Conservation (phyloP, 2,797 vertebrate species). For the Takifugu ocellatus region DNA sequence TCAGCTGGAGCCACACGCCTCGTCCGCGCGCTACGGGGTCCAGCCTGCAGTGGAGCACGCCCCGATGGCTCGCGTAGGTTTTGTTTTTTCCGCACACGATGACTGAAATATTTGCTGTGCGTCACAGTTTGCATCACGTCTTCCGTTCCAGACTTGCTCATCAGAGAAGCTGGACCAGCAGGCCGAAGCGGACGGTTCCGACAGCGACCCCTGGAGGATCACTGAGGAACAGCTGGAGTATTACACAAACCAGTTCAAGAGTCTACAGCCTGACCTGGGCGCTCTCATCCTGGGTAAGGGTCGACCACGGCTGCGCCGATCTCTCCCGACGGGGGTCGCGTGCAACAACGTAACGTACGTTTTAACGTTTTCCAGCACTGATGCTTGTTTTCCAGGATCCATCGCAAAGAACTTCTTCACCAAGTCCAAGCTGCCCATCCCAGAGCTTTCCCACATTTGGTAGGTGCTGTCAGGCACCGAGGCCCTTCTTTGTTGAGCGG, state of each 20-base stretch:
- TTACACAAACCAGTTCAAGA: constrained; percentile 91
- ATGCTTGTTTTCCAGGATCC: constrained; percentile 77
- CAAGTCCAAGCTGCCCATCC: constrained; percentile 94
- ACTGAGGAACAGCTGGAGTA: constrained; percentile 94
- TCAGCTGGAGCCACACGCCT: constrained; percentile 74
- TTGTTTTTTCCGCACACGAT: no score
- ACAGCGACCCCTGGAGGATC: constrained; percentile 93
- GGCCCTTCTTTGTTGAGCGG: constrained; percentile 9
- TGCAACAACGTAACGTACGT: not conserved
- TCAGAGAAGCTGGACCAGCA: constrained; percentile 79
- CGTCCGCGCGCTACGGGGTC: constrained; percentile 74
- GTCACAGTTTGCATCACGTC: not conserved
- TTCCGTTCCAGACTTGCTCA: constrained; percentile 73
- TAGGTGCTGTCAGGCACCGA: constrained; percentile 65
- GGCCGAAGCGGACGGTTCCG: constrained; percentile 67
- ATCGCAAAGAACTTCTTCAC: constrained; percentile 97
- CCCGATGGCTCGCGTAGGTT: constrained; percentile 76
- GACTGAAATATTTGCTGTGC: not conserved
- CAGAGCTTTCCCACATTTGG: constrained; percentile 97
- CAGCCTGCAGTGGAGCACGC: constrained; percentile 73
- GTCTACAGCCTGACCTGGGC: constrained; percentile 86
- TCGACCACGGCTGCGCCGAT: no score
- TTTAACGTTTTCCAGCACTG: not conserved
- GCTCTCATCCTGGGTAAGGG: constrained; percentile 87
- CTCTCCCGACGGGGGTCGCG: no score